phyloP scores from a whole-genome alignment of 2,113 vertebrate species.

The Taxidea taxus region DNA sequence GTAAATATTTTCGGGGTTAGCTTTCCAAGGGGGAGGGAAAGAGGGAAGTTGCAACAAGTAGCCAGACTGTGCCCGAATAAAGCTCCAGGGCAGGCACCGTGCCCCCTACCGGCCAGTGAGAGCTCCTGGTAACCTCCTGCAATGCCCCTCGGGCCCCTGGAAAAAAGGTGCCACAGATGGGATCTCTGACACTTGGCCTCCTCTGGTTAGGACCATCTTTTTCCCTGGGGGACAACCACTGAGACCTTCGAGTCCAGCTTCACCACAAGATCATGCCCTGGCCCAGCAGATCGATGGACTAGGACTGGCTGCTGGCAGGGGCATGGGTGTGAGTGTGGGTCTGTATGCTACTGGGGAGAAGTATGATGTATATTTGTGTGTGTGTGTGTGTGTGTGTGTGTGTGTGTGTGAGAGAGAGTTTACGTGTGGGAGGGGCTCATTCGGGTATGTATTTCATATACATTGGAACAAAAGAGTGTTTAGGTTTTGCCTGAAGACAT shows the following conservation, averaged over 20 bases:
- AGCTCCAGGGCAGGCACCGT: neutral
- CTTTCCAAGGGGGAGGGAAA: neutral
- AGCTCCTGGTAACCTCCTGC: rapidly evolving
- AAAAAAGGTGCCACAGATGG: neutral
- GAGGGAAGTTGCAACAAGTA: neutral
- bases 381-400: neutral
- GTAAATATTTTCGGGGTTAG: neutral
- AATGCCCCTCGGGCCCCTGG: neutral
- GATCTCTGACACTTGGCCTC: neutral
- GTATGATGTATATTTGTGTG: neutral
- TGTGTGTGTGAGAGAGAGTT: neutral
- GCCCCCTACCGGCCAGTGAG: neutral
- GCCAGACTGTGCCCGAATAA: rapidly evolving
- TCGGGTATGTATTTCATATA: neutral
- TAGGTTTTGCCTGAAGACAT: neutral
- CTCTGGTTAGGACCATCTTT: neutral
- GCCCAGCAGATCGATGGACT: neutral
- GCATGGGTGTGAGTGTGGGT: neutral
- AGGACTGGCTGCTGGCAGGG: neutral
- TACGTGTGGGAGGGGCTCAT: neutral
- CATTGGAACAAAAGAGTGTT: neutral
- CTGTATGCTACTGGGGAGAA: neutral
- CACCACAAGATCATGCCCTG: neutral
- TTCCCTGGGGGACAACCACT: neutral
- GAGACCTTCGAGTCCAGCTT: neutral